Evolutionary conservation across 2,888 invertebrate species (phyloP).

Genomic region (Oscheius sp.): DNA sequence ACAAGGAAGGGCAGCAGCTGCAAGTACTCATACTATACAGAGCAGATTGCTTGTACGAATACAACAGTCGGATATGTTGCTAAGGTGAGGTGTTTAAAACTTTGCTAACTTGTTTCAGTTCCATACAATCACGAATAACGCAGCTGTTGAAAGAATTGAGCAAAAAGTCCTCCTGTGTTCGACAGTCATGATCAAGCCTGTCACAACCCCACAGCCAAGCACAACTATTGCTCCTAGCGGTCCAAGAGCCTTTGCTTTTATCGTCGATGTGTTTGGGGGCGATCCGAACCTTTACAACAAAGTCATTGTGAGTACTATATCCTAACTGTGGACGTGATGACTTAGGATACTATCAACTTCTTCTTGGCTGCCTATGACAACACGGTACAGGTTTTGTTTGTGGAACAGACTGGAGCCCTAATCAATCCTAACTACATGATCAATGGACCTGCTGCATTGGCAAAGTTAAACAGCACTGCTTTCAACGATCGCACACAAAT

Average conservation of each 20-base stretch:
- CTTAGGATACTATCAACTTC: neutral
- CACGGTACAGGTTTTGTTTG: neutral
- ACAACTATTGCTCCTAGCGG: neutral
- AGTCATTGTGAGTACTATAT: neutral
- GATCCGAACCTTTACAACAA: constrained; percentile 21
- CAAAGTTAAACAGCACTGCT: too few relatives aligned
- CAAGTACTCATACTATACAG: constrained; percentile 8
- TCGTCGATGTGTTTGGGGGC: constrained; percentile 8
- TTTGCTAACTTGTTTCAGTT: neutral
- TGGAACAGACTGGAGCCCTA: neutral
- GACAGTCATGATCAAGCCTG: neutral
- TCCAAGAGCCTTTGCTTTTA: constrained; percentile 14
- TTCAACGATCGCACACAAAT: too few relatives aligned
- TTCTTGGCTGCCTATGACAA: constrained; percentile 2
- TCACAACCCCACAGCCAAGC: neutral
- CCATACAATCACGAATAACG: neutral
- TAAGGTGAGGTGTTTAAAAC: neutral
- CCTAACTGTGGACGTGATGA: neutral
- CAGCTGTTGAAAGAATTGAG: neutral
- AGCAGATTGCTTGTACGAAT: neutral
- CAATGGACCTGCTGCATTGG: too few relatives aligned
- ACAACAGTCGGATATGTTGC: constrained; percentile 7
- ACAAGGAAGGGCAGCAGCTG: neutral
- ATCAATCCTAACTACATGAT: too few relatives aligned
- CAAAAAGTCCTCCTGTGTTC: constrained; percentile 6